Evolutionary conservation across 2,113 vertebrate species (phyloP).

Genomic region (Macaca mulatta): DNA sequence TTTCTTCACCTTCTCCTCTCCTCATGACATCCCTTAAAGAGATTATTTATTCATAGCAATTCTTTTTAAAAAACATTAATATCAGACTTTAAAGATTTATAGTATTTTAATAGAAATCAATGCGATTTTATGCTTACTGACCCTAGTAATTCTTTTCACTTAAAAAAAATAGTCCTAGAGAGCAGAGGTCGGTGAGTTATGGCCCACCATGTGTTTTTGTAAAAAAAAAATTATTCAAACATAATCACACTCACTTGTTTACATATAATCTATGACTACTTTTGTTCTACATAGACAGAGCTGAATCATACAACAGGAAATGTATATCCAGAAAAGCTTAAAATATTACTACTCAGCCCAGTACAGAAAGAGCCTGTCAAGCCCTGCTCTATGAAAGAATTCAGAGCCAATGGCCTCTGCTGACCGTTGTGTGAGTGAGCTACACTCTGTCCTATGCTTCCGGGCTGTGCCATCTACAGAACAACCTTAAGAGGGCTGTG

Average conservation of each 20-base stretch:
- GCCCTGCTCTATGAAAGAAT: neutral
- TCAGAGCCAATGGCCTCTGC: neutral
- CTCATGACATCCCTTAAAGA: neutral
- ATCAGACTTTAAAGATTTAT: neutral
- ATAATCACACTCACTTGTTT: fast-evolving
- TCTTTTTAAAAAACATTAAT: neutral
- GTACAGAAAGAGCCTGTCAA: too few relatives aligned
- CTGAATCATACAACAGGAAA: neutral
- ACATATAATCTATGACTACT: neutral
- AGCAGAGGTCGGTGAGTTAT: neutral
- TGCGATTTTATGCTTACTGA: neutral
- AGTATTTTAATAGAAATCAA: neutral
- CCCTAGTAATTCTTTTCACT: neutral
- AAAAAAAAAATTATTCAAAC: neutral
- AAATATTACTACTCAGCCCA: neutral
- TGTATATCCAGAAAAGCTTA: neutral
- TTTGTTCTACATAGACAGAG: too few relatives aligned
- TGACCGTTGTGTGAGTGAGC: too few relatives aligned
- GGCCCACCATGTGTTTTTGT: neutral
- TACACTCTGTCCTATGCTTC: too few relatives aligned
- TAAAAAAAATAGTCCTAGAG: neutral
- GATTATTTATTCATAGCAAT: neutral
- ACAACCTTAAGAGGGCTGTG: neutral
- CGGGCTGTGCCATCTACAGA: neutral
- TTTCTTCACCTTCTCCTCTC: neutral